Conservation (phyloP, 2,888 invertebrate species). For the Mythimna albipuncta region DNA sequence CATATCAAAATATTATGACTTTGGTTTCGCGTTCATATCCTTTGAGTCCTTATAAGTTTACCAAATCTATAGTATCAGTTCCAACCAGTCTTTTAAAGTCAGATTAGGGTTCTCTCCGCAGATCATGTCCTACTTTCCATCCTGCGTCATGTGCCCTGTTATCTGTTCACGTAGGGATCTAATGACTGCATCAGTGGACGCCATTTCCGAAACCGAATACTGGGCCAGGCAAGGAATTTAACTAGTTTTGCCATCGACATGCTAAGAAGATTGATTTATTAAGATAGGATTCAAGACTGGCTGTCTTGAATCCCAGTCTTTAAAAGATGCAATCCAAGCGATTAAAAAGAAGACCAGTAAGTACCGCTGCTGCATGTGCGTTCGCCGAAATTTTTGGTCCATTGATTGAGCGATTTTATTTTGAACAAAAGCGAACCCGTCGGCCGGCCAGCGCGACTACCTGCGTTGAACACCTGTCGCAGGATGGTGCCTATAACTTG, state of each 20-base stretch:
- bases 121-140: too few species aligned
- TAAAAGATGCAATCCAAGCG: not conserved
- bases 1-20: not conserved
- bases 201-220: too few species aligned
- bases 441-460: conserved; percentile 77
- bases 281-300: too few species aligned
- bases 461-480: conserved; percentile 88
- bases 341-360: not conserved
- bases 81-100: not conserved
- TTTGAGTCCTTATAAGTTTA: not conserved
- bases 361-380: conserved; percentile 1
- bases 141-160: too few species aligned
- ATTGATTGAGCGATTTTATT: conserved; percentile 70
- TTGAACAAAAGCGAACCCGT: conserved; percentile 72
- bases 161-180: too few species aligned
- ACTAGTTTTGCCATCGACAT: too few species aligned
- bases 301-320: not conserved
- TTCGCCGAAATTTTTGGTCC: conserved; percentile 58
- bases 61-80: not conserved
- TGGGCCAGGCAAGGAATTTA: too few species aligned
- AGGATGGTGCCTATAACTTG: conserved; percentile 42
- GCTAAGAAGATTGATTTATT: too few species aligned
- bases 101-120: too few species aligned
- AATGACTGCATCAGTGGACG: too few species aligned
- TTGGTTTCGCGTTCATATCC: not conserved